Evolutionary conservation across 2,888 invertebrate species (phyloP).

Genomic region (Oscheius sp.): DNA sequence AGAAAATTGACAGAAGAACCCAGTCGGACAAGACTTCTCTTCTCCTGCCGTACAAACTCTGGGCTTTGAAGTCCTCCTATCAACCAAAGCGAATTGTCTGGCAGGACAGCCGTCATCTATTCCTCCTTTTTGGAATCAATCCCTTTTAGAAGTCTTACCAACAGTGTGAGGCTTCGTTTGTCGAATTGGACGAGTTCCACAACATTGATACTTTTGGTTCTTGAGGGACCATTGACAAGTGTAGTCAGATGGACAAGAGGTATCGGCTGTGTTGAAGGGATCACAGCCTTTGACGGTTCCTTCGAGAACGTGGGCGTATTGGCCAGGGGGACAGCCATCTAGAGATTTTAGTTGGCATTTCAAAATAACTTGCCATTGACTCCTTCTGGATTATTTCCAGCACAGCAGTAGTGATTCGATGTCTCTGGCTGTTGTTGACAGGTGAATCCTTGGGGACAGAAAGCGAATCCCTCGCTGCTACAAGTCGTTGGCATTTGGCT

Average conservation of each 20-base stretch:
- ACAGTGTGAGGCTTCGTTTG: conserved; percentile 37
- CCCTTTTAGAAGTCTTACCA: neutral
- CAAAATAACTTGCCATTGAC: conserved; percentile 33
- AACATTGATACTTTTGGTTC: conserved; percentile 55
- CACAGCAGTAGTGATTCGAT: conserved; percentile 45
- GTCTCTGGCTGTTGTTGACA: conserved; percentile 55
- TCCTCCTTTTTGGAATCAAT: neutral
- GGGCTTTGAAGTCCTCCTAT: conserved; percentile 42
- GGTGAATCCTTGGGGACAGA: conserved; percentile 53
- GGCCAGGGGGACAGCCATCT: conserved; percentile 57
- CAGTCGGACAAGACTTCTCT: conserved; percentile 48
- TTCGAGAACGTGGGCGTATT: conserved; percentile 50
- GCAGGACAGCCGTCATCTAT: conserved; percentile 50
- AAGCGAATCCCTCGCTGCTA: conserved; percentile 53
- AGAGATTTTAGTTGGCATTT: neutral
- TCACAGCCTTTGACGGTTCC: conserved; percentile 47
- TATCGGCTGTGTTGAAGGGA: conserved; percentile 40
- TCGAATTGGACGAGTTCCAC: conserved; percentile 47
- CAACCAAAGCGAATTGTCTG: conserved; percentile 48
- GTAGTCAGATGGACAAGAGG: conserved; percentile 42
- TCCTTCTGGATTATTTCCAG: conserved; percentile 44
- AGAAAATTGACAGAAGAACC: conserved; percentile 58
- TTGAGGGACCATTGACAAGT: conserved; percentile 52
- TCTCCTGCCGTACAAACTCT: conserved; percentile 53
- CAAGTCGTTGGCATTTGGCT: conserved; percentile 52